Conservation (phyloP, 2,113 vertebrate species). For the Nicator chloris region DNA sequence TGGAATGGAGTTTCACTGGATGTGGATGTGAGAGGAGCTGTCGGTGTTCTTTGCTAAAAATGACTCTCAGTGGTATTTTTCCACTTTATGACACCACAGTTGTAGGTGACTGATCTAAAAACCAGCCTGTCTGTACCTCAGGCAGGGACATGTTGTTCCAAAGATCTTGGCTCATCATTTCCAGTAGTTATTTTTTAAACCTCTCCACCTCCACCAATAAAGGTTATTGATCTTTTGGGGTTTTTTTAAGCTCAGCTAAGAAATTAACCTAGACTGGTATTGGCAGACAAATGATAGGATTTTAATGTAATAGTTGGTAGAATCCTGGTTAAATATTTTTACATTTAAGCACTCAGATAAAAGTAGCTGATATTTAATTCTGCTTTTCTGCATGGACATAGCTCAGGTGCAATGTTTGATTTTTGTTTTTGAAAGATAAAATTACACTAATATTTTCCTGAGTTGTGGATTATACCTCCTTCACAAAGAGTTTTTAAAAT, state of each 20-base stretch:
- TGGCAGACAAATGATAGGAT: not conserved
- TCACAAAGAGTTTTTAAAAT: not conserved
- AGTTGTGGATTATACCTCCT: not conserved
- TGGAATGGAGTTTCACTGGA: constrained; percentile 19
- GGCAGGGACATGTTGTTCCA: constrained; percentile 20
- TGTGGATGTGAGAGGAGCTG: not conserved
- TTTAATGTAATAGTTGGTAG: not conserved
- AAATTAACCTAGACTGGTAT: not conserved
- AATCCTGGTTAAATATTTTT: not conserved
- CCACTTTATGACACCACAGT: constrained; percentile 24
- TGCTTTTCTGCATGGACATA: not conserved
- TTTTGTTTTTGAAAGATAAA: not conserved
- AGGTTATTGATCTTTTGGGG: not conserved
- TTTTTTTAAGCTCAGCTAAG: not conserved
- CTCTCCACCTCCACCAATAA: not conserved
- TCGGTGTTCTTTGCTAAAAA: constrained; percentile 51
- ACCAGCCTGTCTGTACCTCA: constrained; percentile 15
- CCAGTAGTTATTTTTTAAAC: constrained; percentile 27
- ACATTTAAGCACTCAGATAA: not conserved
- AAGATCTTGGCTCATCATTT: constrained; percentile 25
- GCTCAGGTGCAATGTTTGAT: not conserved
- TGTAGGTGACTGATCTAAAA: constrained; percentile 53
- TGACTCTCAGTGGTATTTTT: not conserved
- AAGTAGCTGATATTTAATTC: not conserved
- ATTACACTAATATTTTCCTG: not conserved